Evolutionary conservation across 2,797 vertebrate genomes (phyloP), one percentile per base, ranked within the genome.

Genomic region (Hyperoplus lanceolatus): DNA sequence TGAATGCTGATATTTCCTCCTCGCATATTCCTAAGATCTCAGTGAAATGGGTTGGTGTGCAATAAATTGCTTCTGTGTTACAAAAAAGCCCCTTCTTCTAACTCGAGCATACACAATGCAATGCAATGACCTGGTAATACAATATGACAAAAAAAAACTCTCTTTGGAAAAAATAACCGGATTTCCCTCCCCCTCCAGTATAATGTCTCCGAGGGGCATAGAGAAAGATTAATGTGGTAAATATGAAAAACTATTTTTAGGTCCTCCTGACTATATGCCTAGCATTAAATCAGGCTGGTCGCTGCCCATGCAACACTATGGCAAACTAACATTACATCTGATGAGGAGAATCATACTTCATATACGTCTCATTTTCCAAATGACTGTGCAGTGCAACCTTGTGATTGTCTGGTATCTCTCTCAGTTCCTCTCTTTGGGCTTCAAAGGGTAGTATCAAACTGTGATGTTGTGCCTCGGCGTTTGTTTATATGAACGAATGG

Each of bases 211-310:
- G 54, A 82, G 85, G 78, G 70, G 83, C 56, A 49, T 16, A 72
- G 75, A 73, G 75, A 70, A 88, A 95, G 93, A 95, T 95, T 84
- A 94, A 94, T 95, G 94, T 82, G 66, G 90, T 92, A 93, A 93
- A 95, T 95, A 94, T 94, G 85, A 89, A 65, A 71, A 49, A 78
- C 88, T 95, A 93, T 95, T 94, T 95, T 95, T 95, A 94, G 91
- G 57, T 71, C 74, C 75, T 64, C 56, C 63, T 79, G 85, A 93
- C 88, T 89, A 29, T 29, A 29, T 29, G 77, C 90, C 90, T 81
- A 79, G 80, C 78, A 87, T 84, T 81, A 72, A 92, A 64, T 87
- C 85, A 81, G 84, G 89, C 68, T 83, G 67, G 73, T 88, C 82
- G 73, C 88, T 84, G 82, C 79, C 73, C 29, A 29, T 29, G 29